Evolutionary conservation across 1,140 invertebrate genomes (phyloP).

Genomic region (Procambarus clarkii): DNA sequence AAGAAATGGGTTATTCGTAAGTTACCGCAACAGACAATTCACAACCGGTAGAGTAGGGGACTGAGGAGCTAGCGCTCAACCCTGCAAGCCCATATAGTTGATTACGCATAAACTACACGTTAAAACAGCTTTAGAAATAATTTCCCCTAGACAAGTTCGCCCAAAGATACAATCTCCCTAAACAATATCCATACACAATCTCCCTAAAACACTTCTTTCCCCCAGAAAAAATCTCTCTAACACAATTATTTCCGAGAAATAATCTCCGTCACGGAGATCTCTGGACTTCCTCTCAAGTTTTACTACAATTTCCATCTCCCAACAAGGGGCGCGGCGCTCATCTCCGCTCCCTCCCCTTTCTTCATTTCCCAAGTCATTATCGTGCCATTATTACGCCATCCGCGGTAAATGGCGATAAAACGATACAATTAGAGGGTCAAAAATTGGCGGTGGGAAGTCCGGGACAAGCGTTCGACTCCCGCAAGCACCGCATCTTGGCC

Average conservation of each 20-base stretch:
- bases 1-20: too few species aligned
- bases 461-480: too few species aligned
- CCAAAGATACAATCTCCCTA: neutral
- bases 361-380: constrained; percentile 56
- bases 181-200: neutral
- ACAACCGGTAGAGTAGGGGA: too few species aligned
- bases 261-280: neutral
- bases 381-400: constrained; percentile 44
- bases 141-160: neutral
- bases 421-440: constrained; percentile 24
- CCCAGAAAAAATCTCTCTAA: too few species aligned
- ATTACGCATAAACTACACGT: too few species aligned
- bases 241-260: neutral
- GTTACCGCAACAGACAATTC: too few species aligned
- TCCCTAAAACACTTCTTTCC: neutral
- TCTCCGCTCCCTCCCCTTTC: constrained; percentile 32
- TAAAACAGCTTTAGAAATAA: neutral
- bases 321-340: neutral
- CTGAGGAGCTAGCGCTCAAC: too few species aligned
- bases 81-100: too few species aligned
- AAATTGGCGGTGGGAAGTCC: neutral
- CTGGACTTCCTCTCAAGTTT: neutral
- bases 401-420: constrained; percentile 50
- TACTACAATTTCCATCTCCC: constrained; percentile 32
- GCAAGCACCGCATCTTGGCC: neutral